Evolutionary conservation across 2,797 vertebrate genomes (phyloP), one percentile per base, ranked within the genome.

Genomic region (Lutjanus argentimaculatus): DNA sequence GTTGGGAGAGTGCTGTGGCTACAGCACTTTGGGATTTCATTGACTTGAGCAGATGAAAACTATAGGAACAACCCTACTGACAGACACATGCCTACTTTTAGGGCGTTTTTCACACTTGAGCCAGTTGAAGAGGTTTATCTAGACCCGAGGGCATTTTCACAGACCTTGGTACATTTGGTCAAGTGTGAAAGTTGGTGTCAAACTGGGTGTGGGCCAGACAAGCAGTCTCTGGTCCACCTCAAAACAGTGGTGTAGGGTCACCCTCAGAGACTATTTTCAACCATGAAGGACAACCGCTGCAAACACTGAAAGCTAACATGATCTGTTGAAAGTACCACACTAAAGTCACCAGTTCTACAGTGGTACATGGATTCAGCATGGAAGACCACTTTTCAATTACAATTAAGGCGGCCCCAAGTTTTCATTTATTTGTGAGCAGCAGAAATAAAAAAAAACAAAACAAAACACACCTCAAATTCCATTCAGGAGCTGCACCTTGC

Each of bases 131-230:
- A 65, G 2, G 22, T 40, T 52, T 30, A 10, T 16, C 11, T 52
- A 7, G 11, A 46, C 14, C 10, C 1, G 2, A 43, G 4, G 8
- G 16, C 5, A 19, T 36, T 70, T 55, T 12, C 2, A 10, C 42
- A 67, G 51, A 59, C n/a, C 12, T 36, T 43, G 11, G 53, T 68
- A 51, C 21, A 64, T 69, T 56, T 67, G 22, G 52, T 16, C 2
- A 49, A 55, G 52, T 57, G 25, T 70, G 40, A 75, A 69, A 53
- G 16, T 25, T 58, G 49, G 45, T 68, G 45, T 61, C 40, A 72
- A 65, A 73, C 13, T 67, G 53, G 42, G 30, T 55, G 57, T 49
- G 42, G 16, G 21, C 15, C 15, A 67, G 57, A 75, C 48, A 55
- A 53, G 21, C 49, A 42, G 13, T 15, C 19, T 51, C 45, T 67